Conservation (phyloP, 2,888 invertebrate genomes). For the Oscheius onirici region DNA sequence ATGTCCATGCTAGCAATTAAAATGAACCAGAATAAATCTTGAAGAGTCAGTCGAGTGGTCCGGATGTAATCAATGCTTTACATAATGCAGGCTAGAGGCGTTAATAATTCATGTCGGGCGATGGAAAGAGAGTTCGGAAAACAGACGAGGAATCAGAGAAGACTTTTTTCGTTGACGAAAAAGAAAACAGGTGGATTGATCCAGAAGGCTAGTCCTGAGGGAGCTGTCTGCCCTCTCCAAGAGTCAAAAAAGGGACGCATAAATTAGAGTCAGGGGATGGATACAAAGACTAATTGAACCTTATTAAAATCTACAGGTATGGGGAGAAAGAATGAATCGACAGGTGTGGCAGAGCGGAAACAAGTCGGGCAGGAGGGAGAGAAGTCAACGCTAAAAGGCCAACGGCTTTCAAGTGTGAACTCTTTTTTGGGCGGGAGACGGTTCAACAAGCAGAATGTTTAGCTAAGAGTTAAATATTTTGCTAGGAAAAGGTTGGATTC, state of each 20-base stretch:
- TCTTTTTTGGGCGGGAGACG: too few relatives aligned
- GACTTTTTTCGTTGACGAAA: background rate
- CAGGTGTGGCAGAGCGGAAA: too few relatives aligned
- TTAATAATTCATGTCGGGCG: background rate
- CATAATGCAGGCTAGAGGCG: background rate
- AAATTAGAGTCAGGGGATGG: background rate
- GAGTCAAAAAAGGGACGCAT: background rate
- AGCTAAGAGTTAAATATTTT: too few relatives aligned
- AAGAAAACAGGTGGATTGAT: background rate
- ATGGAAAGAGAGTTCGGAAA: background rate
- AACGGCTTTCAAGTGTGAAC: too few relatives aligned
- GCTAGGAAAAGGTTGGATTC: too few relatives aligned
- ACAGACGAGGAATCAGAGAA: background rate
- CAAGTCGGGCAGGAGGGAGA: too few relatives aligned
- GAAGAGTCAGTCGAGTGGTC: background rate
- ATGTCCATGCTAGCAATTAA: background rate
- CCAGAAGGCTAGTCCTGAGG: background rate
- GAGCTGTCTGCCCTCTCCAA: background rate
- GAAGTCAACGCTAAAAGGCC: too few relatives aligned
- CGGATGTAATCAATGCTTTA: background rate
- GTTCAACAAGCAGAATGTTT: too few relatives aligned
- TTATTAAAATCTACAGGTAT: too few relatives aligned
- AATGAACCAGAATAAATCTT: background rate
- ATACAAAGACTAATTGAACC: too few relatives aligned
- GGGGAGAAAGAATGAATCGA: too few relatives aligned